A percentile compares a stretch with the other conserved stretches of the same genome.
These are phyloP conservation scores for Diphyllodes magnificus DNA, from an alignment of 2,113 vertebrate genomes.

Conservation along the genomic window DNA sequence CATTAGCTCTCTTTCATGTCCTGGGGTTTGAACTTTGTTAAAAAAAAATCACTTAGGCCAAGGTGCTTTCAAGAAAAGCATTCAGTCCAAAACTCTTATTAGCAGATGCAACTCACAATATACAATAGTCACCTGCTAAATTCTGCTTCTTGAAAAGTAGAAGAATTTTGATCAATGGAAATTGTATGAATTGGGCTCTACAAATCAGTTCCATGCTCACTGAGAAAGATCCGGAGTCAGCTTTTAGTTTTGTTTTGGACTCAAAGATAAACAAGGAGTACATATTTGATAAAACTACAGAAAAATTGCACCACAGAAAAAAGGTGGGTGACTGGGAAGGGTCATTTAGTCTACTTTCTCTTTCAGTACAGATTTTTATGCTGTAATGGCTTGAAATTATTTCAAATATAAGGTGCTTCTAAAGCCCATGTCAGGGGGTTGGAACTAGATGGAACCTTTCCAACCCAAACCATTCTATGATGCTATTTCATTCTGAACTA, in stretches of 20 bases:
- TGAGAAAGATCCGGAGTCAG: background rate
- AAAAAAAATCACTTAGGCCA: background rate
- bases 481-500: background rate
- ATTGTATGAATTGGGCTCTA: background rate
- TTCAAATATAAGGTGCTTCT: background rate
- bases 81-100: background rate
- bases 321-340: background rate
- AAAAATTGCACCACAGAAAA: background rate
- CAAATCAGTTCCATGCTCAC: fast-evolving
- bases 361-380: background rate
- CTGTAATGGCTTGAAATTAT: background rate
- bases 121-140: background rate
- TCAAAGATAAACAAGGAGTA: background rate
- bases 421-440: background rate
- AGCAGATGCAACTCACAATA: background rate
- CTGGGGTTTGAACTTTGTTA: background rate
- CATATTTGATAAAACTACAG: background rate
- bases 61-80: background rate
- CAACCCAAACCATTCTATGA: background rate
- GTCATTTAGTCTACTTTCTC: background rate
- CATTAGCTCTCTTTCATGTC: background rate
- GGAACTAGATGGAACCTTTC: background rate
- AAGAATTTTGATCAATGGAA: background rate
- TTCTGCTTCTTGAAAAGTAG: background rate
- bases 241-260: background rate